Evolutionary conservation across 2,113 vertebrate species (phyloP), one percentile per base, ranked within the genome.

Genomic region (Columbina picui): DNA sequence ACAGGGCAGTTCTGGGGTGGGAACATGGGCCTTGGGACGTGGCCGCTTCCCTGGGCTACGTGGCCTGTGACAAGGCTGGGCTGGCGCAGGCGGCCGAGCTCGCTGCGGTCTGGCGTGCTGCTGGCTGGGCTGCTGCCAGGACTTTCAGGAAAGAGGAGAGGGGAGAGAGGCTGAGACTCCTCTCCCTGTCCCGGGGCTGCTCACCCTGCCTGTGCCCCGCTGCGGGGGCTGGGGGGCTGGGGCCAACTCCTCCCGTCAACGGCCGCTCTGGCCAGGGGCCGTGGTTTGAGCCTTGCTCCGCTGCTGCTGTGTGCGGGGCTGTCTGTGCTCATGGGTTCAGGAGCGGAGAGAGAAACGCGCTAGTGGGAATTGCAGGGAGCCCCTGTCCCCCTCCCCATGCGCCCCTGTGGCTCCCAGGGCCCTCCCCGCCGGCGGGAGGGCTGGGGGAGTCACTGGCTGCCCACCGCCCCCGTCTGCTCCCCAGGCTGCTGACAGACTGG

Each of bases 401-500:
- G 32, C 32, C 17, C n/a, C 30, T 38, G 34, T 1, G 2, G 56
- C 56, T 81, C 50, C 36, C 0, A 0, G 45, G 12, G 64, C 18
- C 47, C 80, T 63, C 52, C 43, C 26, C 2, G 3, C 36, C 1
- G 5, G 27, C 1, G 3, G 57, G 41, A 74, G 55, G 85, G 36
- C 17, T 15, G 9, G 55, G 71, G 75, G 27, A 41, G 30, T 41
- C 0, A 3, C 65, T 52, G 59, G 55, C 93, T 71, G 65, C 5
- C 32, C 26, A 52, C 68, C 0, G 3, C 86, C 23, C 21, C 12
- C 0, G 0, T 29, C 29, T 77, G 84, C 82, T 87, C 77, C 69
- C n/a, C 96, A 99, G 99, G 97, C 97, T 99, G 96, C 98, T 99
- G 94, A 99, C 99, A 0, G 99, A 99, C 96, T 99, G 99, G 99